phyloP scores from a whole-genome alignment of 2,113 vertebrate genomes.

The Colius striatus region DNA sequence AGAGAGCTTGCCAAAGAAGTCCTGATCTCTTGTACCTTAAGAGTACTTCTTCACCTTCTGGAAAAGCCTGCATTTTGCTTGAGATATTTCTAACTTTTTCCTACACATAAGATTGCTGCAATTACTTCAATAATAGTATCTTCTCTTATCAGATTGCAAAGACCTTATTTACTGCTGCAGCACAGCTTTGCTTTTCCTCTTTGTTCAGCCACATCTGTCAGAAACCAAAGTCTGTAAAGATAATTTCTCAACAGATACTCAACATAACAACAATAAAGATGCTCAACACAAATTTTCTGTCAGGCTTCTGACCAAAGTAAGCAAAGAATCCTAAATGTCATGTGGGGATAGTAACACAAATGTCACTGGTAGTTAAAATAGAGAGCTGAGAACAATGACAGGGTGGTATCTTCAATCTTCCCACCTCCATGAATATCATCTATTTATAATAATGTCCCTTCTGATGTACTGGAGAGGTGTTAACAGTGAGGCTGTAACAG shows the following conservation, averaged over 20 bases:
- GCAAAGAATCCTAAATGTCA: not conserved
- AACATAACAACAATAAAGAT: not conserved
- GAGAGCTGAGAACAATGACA: not conserved
- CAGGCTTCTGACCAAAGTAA: not conserved
- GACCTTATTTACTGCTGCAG: not conserved
- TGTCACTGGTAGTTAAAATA: slow-evolving; percentile 11
- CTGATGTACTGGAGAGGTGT: not conserved
- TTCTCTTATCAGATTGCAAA: not conserved
- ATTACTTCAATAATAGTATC: not conserved
- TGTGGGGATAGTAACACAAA: not conserved
- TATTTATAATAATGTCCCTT: slow-evolving; percentile 24
- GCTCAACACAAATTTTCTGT: not conserved
- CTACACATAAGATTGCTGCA: not conserved
- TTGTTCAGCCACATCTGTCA: not conserved
- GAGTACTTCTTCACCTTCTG: not conserved
- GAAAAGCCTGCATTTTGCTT: not conserved
- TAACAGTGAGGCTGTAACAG: not conserved
- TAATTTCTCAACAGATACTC: not conserved
- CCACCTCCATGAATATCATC: not conserved
- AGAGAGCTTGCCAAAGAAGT: not conserved
- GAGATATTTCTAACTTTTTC: not conserved
- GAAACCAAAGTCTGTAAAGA: not conserved
- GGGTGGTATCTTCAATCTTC: slow-evolving; percentile 13
- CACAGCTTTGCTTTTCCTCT: not conserved
- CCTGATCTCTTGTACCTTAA: not conserved